Evolutionary conservation across 2,888 invertebrate species (phyloP), one percentile per base, ranked within the genome.

Genomic region (Acleris emargana): DNA sequence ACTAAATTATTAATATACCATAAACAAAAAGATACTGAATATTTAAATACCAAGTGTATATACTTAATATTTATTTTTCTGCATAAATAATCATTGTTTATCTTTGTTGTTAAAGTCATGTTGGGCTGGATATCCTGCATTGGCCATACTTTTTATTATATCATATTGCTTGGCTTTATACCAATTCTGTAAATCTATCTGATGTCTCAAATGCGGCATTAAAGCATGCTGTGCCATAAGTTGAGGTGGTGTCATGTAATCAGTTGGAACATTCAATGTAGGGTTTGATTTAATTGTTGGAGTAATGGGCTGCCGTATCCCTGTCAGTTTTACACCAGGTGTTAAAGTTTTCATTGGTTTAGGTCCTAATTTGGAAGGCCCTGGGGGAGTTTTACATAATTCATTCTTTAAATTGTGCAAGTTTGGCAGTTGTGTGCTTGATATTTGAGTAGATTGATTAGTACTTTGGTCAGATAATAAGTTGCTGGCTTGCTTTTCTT

Each of bases 181-280:
- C 91, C 91, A 91, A 43, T 81, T 88, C 57, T 76, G 79, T 73
- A 90, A 83, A 76, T 91, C 90, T 81, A 90, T 87, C 71, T 89
- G 88, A 72, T 86, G 89, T 69, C 89, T 82, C 63, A 87, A 72
- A 52, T 86, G 71, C 45, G 66, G 70, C 60, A 69, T 68, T 20
- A 78, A 71, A 55, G 87, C 84, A 69, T 85, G 77, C 47, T 80
- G 82, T 5, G 64, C 54, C 49, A 64, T 59, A 38, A 64, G 54
- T 32, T 62, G 87, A 79, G 50, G 83, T 76, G 71, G 88, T 76
- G 82, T 74, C 22, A 87, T 74, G 72, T 84, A 89, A 67, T 90
- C 88, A 38, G 82, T 72, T 13, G 87, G 73, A 45, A 80, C 75
- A 70, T 75, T 82, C 69, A 90, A 78, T 32, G 80, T 69, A 53